These are phyloP conservation scores for Sinhomidia bicolor DNA, from an alignment of 2,888 invertebrate genomes.

Conservation along the genomic window DNA sequence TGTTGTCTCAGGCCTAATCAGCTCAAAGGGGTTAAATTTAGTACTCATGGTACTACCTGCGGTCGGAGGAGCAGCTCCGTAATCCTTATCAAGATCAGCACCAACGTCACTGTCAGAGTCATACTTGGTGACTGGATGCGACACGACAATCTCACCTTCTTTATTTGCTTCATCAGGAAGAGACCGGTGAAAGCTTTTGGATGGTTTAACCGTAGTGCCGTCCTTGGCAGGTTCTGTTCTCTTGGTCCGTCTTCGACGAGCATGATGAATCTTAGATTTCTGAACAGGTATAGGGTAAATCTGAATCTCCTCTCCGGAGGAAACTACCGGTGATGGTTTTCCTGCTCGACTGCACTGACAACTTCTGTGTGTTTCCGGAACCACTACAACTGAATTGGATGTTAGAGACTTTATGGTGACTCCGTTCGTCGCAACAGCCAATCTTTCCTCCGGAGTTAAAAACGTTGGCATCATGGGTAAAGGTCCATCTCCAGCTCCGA, in stretches of 20 bases:
- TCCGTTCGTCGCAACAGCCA: slow-evolving; percentile 33
- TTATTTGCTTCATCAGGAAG: slow-evolving; percentile 37
- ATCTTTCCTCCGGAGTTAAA: slow-evolving; percentile 17
- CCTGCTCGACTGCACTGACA: background rate
- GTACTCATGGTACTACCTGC: slow-evolving; percentile 43
- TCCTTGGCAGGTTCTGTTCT: background rate
- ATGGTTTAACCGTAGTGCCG: background rate
- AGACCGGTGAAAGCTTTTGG: slow-evolving; percentile 29
- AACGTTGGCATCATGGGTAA: background rate
- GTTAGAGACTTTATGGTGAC: slow-evolving; percentile 61
- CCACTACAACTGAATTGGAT: slow-evolving; percentile 37
- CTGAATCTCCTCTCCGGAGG: slow-evolving; percentile 47
- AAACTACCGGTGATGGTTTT: background rate
- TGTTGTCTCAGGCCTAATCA: slow-evolving; percentile 52
- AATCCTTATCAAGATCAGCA: slow-evolving; percentile 48
- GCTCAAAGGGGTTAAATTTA: background rate
- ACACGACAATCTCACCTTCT: background rate
- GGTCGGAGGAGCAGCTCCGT: slow-evolving; percentile 23
- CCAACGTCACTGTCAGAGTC: slow-evolving; percentile 59
- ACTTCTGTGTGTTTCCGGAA: slow-evolving; percentile 66
- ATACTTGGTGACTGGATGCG: background rate
- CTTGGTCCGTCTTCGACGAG: background rate
- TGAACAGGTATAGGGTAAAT: slow-evolving; percentile 49
- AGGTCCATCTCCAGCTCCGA: slow-evolving; percentile 39
- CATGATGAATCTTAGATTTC: slow-evolving; percentile 53